Evolutionary conservation across 1,140 invertebrate species (phyloP).

Genomic region (Wasmannia auropunctata): DNA sequence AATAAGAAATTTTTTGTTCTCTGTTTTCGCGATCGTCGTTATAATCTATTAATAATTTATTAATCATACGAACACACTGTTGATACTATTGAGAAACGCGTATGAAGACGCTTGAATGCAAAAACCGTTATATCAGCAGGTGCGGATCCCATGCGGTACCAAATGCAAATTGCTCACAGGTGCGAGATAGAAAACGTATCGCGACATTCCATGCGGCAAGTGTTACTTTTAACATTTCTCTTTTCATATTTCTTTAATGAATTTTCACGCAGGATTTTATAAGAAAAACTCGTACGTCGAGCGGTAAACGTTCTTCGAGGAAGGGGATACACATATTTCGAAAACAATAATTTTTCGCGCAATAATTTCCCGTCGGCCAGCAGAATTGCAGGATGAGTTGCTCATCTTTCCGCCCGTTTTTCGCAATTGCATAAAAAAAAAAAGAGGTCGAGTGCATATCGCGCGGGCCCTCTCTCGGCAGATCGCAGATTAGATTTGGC

Average conservation of each 20-base stretch:
- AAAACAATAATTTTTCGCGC: not conserved
- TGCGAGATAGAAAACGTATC: slow-evolving; percentile 9
- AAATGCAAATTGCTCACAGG: slow-evolving; percentile 12
- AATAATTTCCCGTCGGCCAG: not conserved
- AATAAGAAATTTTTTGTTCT: not conserved
- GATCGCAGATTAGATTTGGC: slow-evolving; percentile 46
- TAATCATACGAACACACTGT: not conserved
- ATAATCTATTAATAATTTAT: not conserved
- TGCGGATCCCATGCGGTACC: not conserved
- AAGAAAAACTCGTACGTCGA: not conserved
- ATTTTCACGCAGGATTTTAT: too few species aligned
- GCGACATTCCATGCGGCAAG: not conserved
- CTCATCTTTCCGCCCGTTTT: not conserved
- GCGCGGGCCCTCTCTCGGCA: slow-evolving; percentile 11
- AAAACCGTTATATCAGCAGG: slow-evolving; percentile 11
- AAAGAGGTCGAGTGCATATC: slow-evolving; percentile 28
- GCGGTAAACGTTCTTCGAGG: not conserved
- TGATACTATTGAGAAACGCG: not conserved
- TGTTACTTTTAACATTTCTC: not conserved
- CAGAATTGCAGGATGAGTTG: slow-evolving; percentile 17
- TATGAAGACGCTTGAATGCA: not conserved
- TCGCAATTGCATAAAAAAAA: slow-evolving; percentile 9
- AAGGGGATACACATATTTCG: not conserved
- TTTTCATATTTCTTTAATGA: not conserved
- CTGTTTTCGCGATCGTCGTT: not conserved